phyloP scores from a whole-genome alignment of 2,888 invertebrate species.

The Physocephala rufipes region DNA sequence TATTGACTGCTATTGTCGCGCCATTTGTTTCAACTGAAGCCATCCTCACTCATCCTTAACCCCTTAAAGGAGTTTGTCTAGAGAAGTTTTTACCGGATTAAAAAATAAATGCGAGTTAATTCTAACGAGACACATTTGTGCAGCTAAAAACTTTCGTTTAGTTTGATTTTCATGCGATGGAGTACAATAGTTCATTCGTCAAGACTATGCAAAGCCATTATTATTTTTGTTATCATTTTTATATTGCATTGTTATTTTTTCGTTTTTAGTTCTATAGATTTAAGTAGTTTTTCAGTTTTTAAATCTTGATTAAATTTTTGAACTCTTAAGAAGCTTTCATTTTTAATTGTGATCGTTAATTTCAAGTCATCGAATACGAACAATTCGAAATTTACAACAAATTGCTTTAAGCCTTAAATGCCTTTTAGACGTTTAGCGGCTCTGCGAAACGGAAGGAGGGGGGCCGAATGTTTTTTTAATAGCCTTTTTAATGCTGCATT shows the following conservation, averaged over 20 bases:
- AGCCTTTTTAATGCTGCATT: neutral
- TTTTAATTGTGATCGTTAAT: too few relatives aligned
- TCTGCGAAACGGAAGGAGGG: neutral
- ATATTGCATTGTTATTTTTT: too few relatives aligned
- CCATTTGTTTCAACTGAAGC: neutral
- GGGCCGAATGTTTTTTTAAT: neutral
- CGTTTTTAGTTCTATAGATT: conserved; percentile 2
- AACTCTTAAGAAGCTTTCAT: too few relatives aligned
- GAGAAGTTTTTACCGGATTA: neutral
- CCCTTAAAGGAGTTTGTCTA: neutral
- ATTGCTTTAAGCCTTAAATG: neutral
- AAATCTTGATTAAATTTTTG: too few relatives aligned
- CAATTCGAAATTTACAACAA: neutral
- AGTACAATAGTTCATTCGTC: neutral
- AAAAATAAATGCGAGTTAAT: conserved; percentile 12
- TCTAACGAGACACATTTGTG: neutral
- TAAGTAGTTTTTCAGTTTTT: too few relatives aligned
- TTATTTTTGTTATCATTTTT: too few relatives aligned
- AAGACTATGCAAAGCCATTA: too few relatives aligned
- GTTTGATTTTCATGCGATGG: neutral
- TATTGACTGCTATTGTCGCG: conserved; percentile 18
- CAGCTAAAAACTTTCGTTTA: neutral
- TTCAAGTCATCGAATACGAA: neutral
- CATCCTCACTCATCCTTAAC: neutral
- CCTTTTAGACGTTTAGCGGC: neutral